Evolutionary conservation across 2,888 invertebrate species (phyloP).

Genomic region (Rhopalosiphum nymphaeae): DNA sequence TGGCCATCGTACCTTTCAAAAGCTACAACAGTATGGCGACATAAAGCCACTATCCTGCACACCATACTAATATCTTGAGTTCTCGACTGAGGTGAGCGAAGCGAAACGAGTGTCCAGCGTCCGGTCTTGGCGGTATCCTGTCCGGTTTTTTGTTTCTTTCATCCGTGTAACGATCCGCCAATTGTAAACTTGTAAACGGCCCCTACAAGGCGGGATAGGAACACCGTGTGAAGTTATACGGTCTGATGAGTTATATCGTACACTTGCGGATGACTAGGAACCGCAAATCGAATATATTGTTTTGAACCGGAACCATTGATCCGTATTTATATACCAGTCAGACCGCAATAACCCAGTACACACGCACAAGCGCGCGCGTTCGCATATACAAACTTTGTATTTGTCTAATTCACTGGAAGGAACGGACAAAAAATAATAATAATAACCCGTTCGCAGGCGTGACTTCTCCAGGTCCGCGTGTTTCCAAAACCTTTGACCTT

Average conservation of each 20-base stretch:
- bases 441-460: conserved; percentile 28
- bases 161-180: background rate
- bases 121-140: background rate
- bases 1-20: background rate
- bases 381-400: background rate
- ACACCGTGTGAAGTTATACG: conserved; percentile 24
- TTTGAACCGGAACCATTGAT: conserved; percentile 4
- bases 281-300: conserved; percentile 13
- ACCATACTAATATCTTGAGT: rapidly evolving
- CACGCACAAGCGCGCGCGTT: background rate
- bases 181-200: background rate
- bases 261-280: background rate
- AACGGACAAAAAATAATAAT: background rate
- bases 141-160: background rate
- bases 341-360: conserved; percentile 8
- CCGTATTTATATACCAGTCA: background rate
- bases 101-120: background rate
- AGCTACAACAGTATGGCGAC: background rate
- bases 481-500: conserved; percentile 50
- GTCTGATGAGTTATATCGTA: background rate
- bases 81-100: background rate
- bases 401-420: background rate
- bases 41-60: background rate
- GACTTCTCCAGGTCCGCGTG: background rate
- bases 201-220: background rate